Base-by-base conservation (phyloP, 2,113 vertebrate genomes). In the Sinocyclocheilus anophthalmus region DNA sequence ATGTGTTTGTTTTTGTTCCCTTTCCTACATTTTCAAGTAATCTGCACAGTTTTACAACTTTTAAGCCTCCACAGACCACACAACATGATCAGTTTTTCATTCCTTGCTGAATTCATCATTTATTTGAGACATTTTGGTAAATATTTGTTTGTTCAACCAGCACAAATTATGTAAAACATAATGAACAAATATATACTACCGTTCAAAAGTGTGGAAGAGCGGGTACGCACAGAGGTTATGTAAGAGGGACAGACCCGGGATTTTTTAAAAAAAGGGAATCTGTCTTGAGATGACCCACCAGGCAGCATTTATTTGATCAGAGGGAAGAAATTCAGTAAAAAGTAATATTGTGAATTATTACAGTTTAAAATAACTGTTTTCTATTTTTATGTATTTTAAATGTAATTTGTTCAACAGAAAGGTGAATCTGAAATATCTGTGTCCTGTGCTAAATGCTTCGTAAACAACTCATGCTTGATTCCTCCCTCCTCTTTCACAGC, bases 401-500 rank as follows among this genome's bases (percentile, higher is more conserved):
- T 30, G 6, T 33, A 18, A 33, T 69, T 69, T 69, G 14, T 69
- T 69, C 14, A 65, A 30, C 9, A n/a, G 37, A 12, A 9, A n/a
- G 70, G 18, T 26, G 73, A 42, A 7, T 45, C 20, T 65, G 13
- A 81, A 26, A 70, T 39, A 20, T 70, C 16, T 20, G 5, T 30
- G 4, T 39, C 26, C 12, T 48, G 11, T 48, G 9, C 53, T 26
- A 12, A 39, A 76, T 45, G 55, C 69, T 73, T 72, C 18, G 16
- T 50, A 78, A 45, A 59, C 33, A 48, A 9, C 59, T 72, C 16
- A 33, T 45, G 73, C 57, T n/a, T 0, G 1, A 30, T 81, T 59
- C 20, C 37, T 55, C 18, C 45, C 42, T 30, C 26, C 69, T 73
- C 76, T 59, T 86, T 88, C 85, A 84, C 20, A 65, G 65, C 22